Evolutionary conservation across 2,113 vertebrate genomes (phyloP).

Genomic region (Syrrhaptes paradoxus): DNA sequence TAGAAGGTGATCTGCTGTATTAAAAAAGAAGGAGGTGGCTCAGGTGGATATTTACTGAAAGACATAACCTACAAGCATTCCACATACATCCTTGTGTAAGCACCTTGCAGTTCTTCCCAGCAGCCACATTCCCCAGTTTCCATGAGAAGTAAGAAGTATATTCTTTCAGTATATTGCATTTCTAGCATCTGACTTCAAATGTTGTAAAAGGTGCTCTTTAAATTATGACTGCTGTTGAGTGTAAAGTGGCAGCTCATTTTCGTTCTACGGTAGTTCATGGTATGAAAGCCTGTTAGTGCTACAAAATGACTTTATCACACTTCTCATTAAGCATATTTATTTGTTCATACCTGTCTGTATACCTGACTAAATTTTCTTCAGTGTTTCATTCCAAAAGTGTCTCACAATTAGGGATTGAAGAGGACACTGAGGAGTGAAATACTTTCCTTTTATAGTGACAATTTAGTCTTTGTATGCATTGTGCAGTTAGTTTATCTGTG

Average conservation of each 20-base stretch:
- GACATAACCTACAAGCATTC: neutral
- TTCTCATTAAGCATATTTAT: neutral
- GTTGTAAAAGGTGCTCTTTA: neutral
- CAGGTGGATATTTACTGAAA: neutral
- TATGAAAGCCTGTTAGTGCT: neutral
- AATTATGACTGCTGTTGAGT: neutral
- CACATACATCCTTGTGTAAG: neutral
- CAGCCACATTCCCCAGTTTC: neutral
- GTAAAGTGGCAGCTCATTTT: neutral
- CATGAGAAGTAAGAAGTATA: neutral
- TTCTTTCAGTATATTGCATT: neutral
- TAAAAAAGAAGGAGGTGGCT: fast-evolving
- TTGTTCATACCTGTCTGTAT: neutral
- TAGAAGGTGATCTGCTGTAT: neutral
- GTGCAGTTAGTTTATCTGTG: neutral
- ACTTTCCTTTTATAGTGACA: neutral
- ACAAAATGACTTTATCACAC: neutral
- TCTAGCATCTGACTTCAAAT: neutral
- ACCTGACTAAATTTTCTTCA: neutral
- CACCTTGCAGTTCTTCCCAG: neutral
- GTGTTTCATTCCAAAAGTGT: neutral
- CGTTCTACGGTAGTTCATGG: neutral
- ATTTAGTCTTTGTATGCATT: neutral
- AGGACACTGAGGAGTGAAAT: neutral
- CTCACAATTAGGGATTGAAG: neutral